Base-by-base conservation (phyloP, 2,888 invertebrate species). In the Amblyjoppa fuscipennis region DNA sequence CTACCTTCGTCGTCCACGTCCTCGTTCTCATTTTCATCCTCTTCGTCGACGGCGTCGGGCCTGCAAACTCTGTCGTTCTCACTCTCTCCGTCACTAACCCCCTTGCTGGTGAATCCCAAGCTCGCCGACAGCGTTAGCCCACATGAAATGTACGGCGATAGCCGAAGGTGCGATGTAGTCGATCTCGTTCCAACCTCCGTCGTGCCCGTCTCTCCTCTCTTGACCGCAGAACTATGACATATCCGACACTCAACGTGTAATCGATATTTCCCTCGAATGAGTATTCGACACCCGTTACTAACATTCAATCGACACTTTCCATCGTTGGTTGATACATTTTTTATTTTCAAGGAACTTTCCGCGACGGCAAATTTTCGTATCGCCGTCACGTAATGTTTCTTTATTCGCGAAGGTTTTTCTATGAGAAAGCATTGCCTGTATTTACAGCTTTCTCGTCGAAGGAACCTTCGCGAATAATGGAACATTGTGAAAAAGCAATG, bases 261-360 rank as follows among this genome's bases (percentile, higher is more conserved):
- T 84, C 84, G 86, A 87, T 87, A 87, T 84, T 86, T 82, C 76
- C 71, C 79, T 66, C 79, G 78, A 79, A 84, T 74, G 84, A 79
- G 76, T 75, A 74, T 76, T 70, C 68, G 66, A 59, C 78, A 71
- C 66, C 56, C 79, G 75, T 79, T 82, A 79, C 71, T 49, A 49
- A 41, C 51, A 51, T 66, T 34, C 51, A 51, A 64, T 25, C 75
- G 34, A 31, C 25, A 2, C 38, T 76, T 56, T 25, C 25, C 56
- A 20, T 41, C 41, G 41, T 41, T 41, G 41, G 1, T 41, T 41
- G 3, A 11, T 11, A 41, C 41, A 3, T 41, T 9, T 41, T 41
- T 11, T 2, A 41, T 41, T 41, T 41, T 41, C 41, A 41, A 41
- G 41, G 9, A 11, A 41, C 41, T 11, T 41, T 41, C 0, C 41